phyloP scores from a whole-genome alignment of 2,888 invertebrate genomes.

The Sarcophaga subvicina region DNA sequence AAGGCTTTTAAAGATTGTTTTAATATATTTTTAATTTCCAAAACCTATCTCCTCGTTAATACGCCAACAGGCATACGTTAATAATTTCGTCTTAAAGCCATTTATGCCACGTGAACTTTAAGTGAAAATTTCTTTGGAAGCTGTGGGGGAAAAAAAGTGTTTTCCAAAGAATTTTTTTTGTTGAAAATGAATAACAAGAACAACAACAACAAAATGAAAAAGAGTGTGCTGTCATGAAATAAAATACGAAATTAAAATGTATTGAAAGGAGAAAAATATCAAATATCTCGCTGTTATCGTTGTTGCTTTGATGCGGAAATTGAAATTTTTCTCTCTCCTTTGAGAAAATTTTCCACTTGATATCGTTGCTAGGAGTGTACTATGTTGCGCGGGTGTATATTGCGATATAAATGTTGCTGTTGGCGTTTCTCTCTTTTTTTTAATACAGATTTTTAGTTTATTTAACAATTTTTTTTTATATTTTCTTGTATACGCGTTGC shows the following conservation, averaged over 20 bases:
- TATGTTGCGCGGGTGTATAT: conserved; percentile 15
- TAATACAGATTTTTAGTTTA: not conserved
- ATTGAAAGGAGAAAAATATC: conserved; percentile 65
- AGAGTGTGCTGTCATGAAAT: conserved; percentile 20
- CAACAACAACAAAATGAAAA: conserved; percentile 17
- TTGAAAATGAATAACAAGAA: not conserved
- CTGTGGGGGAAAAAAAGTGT: too few relatives aligned
- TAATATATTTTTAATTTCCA: too few relatives aligned
- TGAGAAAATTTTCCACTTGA: conserved; percentile 71
- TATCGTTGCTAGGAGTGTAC: conserved; percentile 52
- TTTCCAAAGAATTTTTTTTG: conserved; percentile 13
- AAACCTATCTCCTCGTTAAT: too few relatives aligned
- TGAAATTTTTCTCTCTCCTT: conserved; percentile 74
- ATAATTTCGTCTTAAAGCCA: too few relatives aligned
- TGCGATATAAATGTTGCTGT: conserved; percentile 11
- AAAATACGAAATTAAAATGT: conserved; percentile 51
- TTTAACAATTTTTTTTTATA: conserved; percentile 20
- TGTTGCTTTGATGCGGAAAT: conserved; percentile 73
- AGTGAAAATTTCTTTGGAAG: not conserved
- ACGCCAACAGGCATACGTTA: too few relatives aligned
- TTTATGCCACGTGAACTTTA: conserved; percentile 7
- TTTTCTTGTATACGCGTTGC: conserved; percentile 24
- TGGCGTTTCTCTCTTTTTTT: conserved; percentile 16
- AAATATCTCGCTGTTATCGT: conserved; percentile 69
- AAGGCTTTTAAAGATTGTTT: too few relatives aligned